These are phyloP conservation scores for Holocentrus rufus DNA, from an alignment of 2,797 vertebrate species.

Conservation along the genomic window DNA sequence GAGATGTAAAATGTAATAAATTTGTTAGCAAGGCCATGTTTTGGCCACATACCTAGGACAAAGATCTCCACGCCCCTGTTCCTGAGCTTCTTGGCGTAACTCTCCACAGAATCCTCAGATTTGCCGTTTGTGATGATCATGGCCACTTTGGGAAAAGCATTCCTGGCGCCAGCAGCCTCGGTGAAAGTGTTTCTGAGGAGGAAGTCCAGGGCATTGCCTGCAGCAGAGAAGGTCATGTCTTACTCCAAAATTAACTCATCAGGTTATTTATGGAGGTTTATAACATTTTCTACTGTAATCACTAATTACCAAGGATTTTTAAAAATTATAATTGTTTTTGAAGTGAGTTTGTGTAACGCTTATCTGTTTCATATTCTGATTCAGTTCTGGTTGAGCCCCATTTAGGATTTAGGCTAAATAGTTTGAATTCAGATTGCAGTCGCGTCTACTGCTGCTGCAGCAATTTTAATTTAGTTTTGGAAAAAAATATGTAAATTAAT, in stretches of 20 bases:
- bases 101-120: conserved; percentile 90
- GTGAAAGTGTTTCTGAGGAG: conserved; percentile 87
- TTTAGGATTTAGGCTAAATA: no score
- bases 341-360: no score
- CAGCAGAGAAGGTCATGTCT: conserved; percentile 7
- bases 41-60: conserved; percentile 85
- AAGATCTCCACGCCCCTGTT: conserved; percentile 93
- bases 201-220: conserved; percentile 90
- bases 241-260: background rate
- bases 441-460: no score
- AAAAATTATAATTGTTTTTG: no score
- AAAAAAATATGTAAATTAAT: no score
- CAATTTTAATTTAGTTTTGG: no score
- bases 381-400: no score
- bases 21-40: background rate
- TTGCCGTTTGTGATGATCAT: conserved; percentile 93
- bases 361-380: no score
- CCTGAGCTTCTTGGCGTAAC: conserved; percentile 86
- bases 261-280: no score
- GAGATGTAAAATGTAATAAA: conserved; percentile 46
- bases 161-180: conserved; percentile 87
- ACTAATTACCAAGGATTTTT: no score
- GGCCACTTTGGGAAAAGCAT: conserved; percentile 91
- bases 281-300: no score
- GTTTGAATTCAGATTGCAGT: no score